Evolutionary conservation across 2,113 vertebrate species (phyloP), one percentile per base, ranked within the genome.

Genomic region (Motacilla tschutschensis): DNA sequence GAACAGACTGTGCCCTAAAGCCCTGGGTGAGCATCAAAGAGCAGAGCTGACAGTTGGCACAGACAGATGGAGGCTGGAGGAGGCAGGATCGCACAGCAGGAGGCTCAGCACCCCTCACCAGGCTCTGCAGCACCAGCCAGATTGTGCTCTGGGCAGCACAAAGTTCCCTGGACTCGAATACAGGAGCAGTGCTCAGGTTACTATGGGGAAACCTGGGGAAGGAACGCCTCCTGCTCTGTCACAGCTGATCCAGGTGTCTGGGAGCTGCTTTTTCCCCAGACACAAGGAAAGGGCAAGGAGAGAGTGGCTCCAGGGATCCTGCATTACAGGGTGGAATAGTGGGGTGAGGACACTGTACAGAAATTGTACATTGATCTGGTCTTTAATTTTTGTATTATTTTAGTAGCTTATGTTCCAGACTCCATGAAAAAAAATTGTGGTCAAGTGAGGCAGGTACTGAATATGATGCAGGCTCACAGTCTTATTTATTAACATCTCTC

Each of bases 21-120:
- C 67, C 33, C 59, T 0, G 1, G 44, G 59, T 46, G 76, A 35
- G 40, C 63, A 55, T 60, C 44, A n/a, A 6, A 31, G 79, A 70
- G 48, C 79, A 50, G 51, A 65, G 81, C 35, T 0, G 8, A 70
- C 84, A 90, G 60, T 92, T 77, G 94, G 93, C 94, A 90, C 46
- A 12, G 87, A 83, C 94, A 94, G 91, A 90, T 92, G 91, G 93
- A 92, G 72, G 51, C 75, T 73, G 29, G 71, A 4, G 2, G 79
- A 73, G 84, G 79, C 79, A 90, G 87, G 40, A 70, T 76, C 2
- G 10, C 31, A 0, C 89, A 58, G 94, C 87, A 66, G 91, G 85
- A 87, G 17, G 55, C 82, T 88, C 91, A 89, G 84, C 79, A 74
- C 36, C 85, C 85, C 87, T 92, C 93, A 63, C 79, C 67, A 88